Percentiles rank a stretch among this genome's conserved stretches.
phyloP scores from a whole-genome alignment of 2,113 vertebrate genomes.

The Pleuronectes platessa region DNA sequence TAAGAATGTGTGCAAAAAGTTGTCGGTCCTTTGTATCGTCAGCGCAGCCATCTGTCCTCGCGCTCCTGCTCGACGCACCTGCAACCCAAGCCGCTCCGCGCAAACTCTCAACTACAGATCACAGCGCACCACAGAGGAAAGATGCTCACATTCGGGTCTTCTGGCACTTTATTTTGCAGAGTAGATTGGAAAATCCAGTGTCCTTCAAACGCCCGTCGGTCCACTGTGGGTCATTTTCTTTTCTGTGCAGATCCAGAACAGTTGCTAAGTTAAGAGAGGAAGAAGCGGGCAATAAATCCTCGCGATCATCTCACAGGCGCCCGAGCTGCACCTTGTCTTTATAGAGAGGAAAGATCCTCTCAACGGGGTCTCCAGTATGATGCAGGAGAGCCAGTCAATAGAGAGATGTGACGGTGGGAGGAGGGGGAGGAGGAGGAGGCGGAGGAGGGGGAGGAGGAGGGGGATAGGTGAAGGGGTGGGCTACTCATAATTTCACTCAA shows the following conservation, averaged over 20 bases:
- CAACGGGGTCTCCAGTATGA: slow-evolving; percentile 84
- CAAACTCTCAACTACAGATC: slow-evolving; percentile 42
- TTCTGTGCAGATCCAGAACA: slow-evolving; percentile 27
- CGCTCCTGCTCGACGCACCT: slow-evolving; percentile 62
- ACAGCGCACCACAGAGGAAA: not conserved
- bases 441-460: slow-evolving; percentile 32
- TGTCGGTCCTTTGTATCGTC: slow-evolving; percentile 82
- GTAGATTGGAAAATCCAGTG: slow-evolving; percentile 34
- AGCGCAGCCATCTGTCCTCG: slow-evolving; percentile 82
- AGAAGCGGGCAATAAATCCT: slow-evolving; percentile 77
- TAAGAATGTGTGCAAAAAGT: slow-evolving; percentile 84
- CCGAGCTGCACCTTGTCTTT: slow-evolving; percentile 81
- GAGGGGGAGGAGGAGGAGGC: slow-evolving; percentile 32
- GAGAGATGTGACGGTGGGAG: slow-evolving; percentile 50
- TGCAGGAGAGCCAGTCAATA: slow-evolving; percentile 76
- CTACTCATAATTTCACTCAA: slow-evolving; percentile 77
- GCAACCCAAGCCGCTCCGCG: slow-evolving; percentile 68
- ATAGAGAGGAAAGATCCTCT: slow-evolving; percentile 84
- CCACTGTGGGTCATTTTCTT: slow-evolving; percentile 8
- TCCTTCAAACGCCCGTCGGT: slow-evolving; percentile 43
- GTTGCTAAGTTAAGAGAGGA: slow-evolving; percentile 62
- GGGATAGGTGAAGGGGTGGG: slow-evolving; percentile 75
- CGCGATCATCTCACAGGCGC: slow-evolving; percentile 81
- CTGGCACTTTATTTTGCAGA: slow-evolving; percentile 7
- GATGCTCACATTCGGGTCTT: slow-evolving; percentile 48